Percentiles rank a stretch among this genome's conserved stretches.
phyloP scores from a whole-genome alignment of 2,113 vertebrate species.

The Vombatus ursinus region DNA sequence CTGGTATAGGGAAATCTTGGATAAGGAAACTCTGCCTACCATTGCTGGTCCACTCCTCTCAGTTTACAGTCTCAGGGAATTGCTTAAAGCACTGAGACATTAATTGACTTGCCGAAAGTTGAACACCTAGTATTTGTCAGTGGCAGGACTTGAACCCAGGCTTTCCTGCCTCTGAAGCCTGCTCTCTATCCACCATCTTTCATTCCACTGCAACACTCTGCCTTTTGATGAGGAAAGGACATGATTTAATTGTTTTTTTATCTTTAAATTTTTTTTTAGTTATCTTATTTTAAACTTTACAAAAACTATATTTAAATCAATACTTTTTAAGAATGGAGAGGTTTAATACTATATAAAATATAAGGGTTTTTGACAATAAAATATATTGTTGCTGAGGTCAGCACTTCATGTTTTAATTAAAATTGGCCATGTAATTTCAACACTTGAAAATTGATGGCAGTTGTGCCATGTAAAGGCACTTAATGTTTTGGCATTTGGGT shows the following conservation, averaged over 20 bases:
- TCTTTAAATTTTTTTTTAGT: not conserved
- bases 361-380: conserved; percentile 9
- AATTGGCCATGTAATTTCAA: conserved; percentile 34
- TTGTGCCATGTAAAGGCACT: conserved; percentile 20
- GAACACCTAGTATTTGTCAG: not conserved
- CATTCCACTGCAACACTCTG: not conserved
- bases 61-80: too few relatives aligned
- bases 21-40: not conserved
- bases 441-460: conserved; percentile 19
- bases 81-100: not conserved
- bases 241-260: not conserved
- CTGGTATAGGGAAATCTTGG: not conserved
- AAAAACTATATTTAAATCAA: conserved; percentile 17
- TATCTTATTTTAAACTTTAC: not conserved
- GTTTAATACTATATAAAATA: conserved; percentile 37
- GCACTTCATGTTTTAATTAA: not conserved
- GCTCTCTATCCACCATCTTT: not conserved
- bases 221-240: not conserved
- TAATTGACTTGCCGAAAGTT: not conserved
- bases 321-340: conserved; percentile 38
- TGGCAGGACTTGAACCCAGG: not conserved
- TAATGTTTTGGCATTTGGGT: conserved; percentile 36
- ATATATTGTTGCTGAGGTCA: not conserved
- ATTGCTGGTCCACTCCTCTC: not conserved
- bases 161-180: not conserved